Base-by-base conservation (phyloP, 1,140 invertebrate species). In the Ceratosolen fusciceps region DNA sequence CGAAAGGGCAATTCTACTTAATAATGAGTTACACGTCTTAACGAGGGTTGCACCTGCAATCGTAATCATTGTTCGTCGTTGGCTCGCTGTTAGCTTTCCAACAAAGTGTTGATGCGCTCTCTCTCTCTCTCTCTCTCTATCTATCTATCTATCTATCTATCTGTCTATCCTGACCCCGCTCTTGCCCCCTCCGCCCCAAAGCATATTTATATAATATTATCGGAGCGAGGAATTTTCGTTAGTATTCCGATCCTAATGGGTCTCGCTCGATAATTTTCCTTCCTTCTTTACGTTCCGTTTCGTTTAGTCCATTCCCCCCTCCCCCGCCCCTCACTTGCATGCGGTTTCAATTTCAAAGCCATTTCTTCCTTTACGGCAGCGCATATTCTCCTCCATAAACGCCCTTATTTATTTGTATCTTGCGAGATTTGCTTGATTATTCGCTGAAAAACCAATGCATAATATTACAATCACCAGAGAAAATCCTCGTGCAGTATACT, bases 211-310 rank as follows among this genome's bases (percentile, higher is more conserved):
- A n/a, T n/a, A n/a, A n/a, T 7, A 21, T 10, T n/a, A 34, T 37
- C 37, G 34, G 37, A 37, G 37, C 7, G 4, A n/a, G 19, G 21
- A 34, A 34, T 65, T 65, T 65, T 65, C 9, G 3, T 34, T 37
- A 1, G 16, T 2, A 5, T 31, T 37, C 26, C 31, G 34, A 16
- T 52, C 49, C 12, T 5, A 31, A 31, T 37, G 34, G n/a, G 37
- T 65, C 37, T 37, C 37, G 16, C 31, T 19, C 16, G 60, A 26
- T 31, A 60, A n/a, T n/a, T n/a, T n/a, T n/a, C n/a, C n/a, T n/a
- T n/a, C n/a, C 29, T 60, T 60, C 31, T 60, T 60, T 14, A 60
- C n/a, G 34, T 37, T 31, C n/a, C 60, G n/a, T 65, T 65, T 65
- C 16, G n/a, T n/a, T n/a, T n/a, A n/a, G n/a, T n/a, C n/a, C n/a